Evolutionary conservation across 2,113 vertebrate genomes (phyloP).

Genomic region (Platysternon megacephalum): DNA sequence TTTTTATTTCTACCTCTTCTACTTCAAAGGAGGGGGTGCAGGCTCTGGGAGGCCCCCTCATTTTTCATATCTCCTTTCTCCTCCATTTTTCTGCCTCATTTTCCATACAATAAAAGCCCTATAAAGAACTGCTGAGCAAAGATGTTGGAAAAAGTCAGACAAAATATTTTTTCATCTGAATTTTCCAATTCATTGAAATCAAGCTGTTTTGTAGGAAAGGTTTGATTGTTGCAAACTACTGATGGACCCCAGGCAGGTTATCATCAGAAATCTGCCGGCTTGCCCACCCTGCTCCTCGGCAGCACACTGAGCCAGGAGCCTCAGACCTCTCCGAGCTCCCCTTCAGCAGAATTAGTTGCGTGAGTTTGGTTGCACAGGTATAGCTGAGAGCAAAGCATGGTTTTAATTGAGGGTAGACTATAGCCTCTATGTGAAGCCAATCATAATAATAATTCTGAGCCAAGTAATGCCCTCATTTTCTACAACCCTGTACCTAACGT

Average conservation of each 20-base stretch:
- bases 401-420: neutral
- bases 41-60: neutral
- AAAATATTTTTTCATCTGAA: neutral
- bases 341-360: neutral
- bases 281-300: neutral
- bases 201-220: neutral
- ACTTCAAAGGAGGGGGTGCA: too few species aligned
- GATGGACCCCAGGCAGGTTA: neutral
- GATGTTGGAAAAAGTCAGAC: neutral
- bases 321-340: neutral
- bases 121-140: neutral
- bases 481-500: neutral
- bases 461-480: neutral
- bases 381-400: neutral
- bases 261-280: neutral
- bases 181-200: neutral
- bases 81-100: neutral
- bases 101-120: neutral
- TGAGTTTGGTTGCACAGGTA: neutral
- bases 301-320: neutral
- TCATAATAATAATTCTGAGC: neutral
- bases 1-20: conserved; percentile 4
- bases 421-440: neutral
- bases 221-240: neutral
- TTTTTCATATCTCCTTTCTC: neutral